phyloP scores from a whole-genome alignment of 2,888 invertebrate genomes.

The Cryptocephalus moraei region DNA sequence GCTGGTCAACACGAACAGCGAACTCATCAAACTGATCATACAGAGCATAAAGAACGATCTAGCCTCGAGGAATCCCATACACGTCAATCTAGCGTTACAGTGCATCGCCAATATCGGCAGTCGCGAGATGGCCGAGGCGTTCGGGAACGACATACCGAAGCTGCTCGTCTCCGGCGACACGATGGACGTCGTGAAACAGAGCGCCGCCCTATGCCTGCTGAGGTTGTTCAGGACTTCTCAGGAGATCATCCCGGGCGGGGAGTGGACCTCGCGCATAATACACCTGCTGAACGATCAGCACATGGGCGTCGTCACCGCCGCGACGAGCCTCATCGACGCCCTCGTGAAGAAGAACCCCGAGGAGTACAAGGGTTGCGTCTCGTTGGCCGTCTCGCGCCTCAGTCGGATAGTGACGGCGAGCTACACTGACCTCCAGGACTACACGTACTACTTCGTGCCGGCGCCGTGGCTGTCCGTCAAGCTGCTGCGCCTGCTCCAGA shows the following conservation, averaged over 20 bases:
- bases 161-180: slow-evolving; percentile 97
- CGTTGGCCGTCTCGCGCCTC: slow-evolving; percentile 91
- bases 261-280: slow-evolving; percentile 98
- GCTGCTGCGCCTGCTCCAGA: slow-evolving; percentile 87
- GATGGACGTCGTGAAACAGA: slow-evolving; percentile 99
- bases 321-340: slow-evolving; percentile 94
- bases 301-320: slow-evolving; percentile 98
- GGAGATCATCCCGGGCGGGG: slow-evolving; percentile 92
- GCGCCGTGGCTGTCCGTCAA: slow-evolving; percentile 99
- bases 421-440: slow-evolving; percentile 98
- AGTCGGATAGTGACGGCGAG: slow-evolving; percentile 98
- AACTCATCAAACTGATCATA: slow-evolving; percentile 96
- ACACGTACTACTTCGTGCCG: slow-evolving; percentile 99
- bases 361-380: slow-evolving; percentile 98
- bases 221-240: slow-evolving; percentile 90
- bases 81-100: slow-evolving; percentile 96
- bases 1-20: slow-evolving; percentile 96
- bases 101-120: slow-evolving; percentile 99
- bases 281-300: slow-evolving; percentile 98
- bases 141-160: slow-evolving; percentile 96
- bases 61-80: slow-evolving; percentile 91
- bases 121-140: slow-evolving; percentile 99
- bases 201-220: slow-evolving; percentile 92
- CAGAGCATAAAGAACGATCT: slow-evolving; percentile 99
- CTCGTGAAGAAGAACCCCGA: slow-evolving; percentile 98